Base-by-base conservation (phyloP, 2,797 vertebrate genomes). In the Takifugu ocellatus region DNA sequence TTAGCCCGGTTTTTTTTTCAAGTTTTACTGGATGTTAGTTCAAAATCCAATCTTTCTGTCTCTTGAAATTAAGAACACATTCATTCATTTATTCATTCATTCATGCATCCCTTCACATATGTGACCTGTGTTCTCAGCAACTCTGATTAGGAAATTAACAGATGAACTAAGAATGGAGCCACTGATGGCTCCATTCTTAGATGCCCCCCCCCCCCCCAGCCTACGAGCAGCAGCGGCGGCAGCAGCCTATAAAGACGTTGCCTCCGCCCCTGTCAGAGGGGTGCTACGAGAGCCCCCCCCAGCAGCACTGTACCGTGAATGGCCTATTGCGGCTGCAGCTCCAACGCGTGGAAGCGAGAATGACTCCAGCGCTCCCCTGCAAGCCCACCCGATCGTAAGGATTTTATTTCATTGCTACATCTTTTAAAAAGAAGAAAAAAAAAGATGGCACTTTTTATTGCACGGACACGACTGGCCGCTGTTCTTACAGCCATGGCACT, bases 241-340 rank as follows among this genome's bases (percentile, higher is more conserved):
- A 15, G 8, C 54, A 43, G 59, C 46, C 74, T 8, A 52, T 66
- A 11, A 59, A 70, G 43, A 59, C 0, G 52, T 59, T 62, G 54
- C 24, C 51, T 59, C 16, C 87, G 86, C 84, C 86, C 75, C 80
- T 88, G 85, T 11, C 76, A 36, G 54, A 69, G 63, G 64, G 6
- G 1, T 12, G 51, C 56, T 3, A 60, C 14, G 50, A 57, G 69
- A 71, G 70, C 71, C 61, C 49, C 16, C 17, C 77, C 72, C 80
- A 68, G 75, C 69, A 3, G 46, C 49, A 29, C 68, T 68, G 68
- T 61, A 55, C 65, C 45, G 74, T 75, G 12, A 15, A 68, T 81
- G 84, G 84, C 77, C 82, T 71, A 10, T 67, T 75, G 84, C 84
- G 77, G 81, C 78, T 74, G 5, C 72, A 72, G 58, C 64, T 72